Conservation (phyloP, 53 echinoderm and acorn worm species). For the Patiria pectinifera region DNA sequence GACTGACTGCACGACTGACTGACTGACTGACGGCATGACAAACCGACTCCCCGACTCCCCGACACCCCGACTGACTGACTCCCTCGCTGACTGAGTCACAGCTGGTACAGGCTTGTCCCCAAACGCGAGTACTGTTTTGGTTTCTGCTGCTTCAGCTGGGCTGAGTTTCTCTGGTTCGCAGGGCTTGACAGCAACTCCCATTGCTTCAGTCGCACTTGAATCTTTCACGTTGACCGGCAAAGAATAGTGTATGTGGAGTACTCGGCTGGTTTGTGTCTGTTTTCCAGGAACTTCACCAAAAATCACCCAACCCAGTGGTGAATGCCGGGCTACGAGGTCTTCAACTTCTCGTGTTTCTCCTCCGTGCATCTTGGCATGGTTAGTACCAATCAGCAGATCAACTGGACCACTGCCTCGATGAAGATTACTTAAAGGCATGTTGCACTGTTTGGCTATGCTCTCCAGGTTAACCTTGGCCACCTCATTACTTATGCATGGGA, state of each 20-base stretch:
- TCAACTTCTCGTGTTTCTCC: conserved; percentile 42
- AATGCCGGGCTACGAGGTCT: no score
- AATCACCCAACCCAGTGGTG: conserved; percentile 68
- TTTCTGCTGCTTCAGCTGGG: conserved; percentile 48
- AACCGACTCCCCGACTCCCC: no score
- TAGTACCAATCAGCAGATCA: conserved; percentile 47
- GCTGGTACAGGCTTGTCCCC: no score
- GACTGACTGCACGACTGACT: no score
- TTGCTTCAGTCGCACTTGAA: conserved; percentile 61
- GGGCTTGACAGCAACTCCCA: conserved; percentile 35
- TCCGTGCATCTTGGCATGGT: conserved; percentile 38
- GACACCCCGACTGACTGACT: no score
- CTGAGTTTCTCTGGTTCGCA: conserved; percentile 46
- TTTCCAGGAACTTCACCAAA: conserved; percentile 52
- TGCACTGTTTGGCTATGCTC: conserved; percentile 18
- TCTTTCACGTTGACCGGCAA: conserved; percentile 53
- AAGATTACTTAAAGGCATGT: background rate
- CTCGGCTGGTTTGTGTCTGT: conserved; percentile 13
- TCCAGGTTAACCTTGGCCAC: conserved; percentile 14
- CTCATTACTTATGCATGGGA: conserved; percentile 61
- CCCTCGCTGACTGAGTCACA: no score
- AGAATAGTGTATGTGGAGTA: conserved; percentile 56
- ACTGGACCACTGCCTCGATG: no score
- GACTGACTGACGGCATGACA: no score
- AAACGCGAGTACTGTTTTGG: conserved; percentile 55